Conservation (phyloP, 2,888 invertebrate genomes). For the Dryomyza anilis region DNA sequence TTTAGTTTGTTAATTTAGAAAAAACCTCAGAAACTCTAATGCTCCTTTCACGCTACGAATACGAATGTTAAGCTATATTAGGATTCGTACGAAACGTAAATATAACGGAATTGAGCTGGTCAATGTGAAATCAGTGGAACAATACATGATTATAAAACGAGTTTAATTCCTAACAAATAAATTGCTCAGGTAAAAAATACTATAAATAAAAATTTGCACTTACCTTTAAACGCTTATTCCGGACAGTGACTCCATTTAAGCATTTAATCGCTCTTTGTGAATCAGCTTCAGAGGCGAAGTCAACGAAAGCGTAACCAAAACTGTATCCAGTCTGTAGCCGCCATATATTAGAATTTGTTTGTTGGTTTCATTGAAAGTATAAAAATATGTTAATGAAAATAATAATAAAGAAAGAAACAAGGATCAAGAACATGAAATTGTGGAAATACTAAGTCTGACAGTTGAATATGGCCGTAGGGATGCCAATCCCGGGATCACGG, state of each 20-base stretch:
- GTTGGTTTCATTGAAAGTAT: neutral
- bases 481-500: too few relatives aligned
- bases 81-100: too few relatives aligned
- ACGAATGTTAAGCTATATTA: too few relatives aligned
- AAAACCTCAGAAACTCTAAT: too few relatives aligned
- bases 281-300: slow-evolving; percentile 84
- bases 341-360: neutral
- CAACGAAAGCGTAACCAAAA: slow-evolving; percentile 95
- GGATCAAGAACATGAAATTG: neutral
- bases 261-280: slow-evolving; percentile 84
- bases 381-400: slow-evolving; percentile 24
- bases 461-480: slow-evolving; percentile 3
- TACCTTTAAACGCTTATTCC: slow-evolving; percentile 90
- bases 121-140: too few relatives aligned
- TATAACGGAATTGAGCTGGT: too few relatives aligned
- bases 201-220: slow-evolving; percentile 25
- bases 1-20: too few relatives aligned
- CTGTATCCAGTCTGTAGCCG: slow-evolving; percentile 87
- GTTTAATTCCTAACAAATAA: too few relatives aligned
- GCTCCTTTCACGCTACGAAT: too few relatives aligned
- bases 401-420: neutral
- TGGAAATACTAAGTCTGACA: slow-evolving; percentile 18
- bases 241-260: slow-evolving; percentile 85
- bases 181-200: too few relatives aligned
- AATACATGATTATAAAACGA: too few relatives aligned